phyloP scores from a whole-genome alignment of 2,113 vertebrate genomes.

The Callocephalon fimbriatum region DNA sequence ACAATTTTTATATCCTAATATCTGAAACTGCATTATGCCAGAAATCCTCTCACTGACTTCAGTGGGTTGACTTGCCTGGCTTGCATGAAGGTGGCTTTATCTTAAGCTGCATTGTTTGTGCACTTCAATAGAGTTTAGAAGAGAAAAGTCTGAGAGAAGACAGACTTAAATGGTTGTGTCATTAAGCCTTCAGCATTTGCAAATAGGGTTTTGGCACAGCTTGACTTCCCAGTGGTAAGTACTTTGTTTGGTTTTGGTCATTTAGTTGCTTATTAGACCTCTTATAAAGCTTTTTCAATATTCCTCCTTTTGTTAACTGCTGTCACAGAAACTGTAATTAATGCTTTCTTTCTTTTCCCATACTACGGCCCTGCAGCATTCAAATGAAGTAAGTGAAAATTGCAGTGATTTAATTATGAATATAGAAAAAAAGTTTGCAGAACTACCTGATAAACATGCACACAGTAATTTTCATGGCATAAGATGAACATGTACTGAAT shows the following conservation, averaged over 20 bases:
- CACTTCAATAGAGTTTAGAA: neutral
- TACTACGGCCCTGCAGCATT: neutral
- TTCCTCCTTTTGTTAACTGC: neutral
- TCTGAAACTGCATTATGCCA: neutral
- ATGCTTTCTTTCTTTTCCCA: neutral
- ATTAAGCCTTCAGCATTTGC: neutral
- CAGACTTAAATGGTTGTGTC: neutral
- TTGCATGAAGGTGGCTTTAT: neutral
- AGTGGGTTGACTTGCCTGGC: neutral
- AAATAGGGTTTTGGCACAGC: neutral
- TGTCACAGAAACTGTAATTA: neutral
- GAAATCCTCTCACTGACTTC: neutral
- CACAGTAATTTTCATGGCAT: neutral
- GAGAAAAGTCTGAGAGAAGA: neutral
- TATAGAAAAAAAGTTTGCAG: neutral
- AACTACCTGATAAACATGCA: neutral
- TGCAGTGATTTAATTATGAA: neutral
- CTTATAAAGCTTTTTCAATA: neutral
- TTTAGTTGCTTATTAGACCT: neutral
- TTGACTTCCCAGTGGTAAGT: neutral
- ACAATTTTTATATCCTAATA: neutral
- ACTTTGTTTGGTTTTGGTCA: neutral
- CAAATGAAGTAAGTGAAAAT: neutral
- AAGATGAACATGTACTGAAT: neutral
- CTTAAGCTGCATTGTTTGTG: neutral